Evolutionary conservation across 2,797 vertebrate species (phyloP).

Genomic region (Sparidentex hasta): DNA sequence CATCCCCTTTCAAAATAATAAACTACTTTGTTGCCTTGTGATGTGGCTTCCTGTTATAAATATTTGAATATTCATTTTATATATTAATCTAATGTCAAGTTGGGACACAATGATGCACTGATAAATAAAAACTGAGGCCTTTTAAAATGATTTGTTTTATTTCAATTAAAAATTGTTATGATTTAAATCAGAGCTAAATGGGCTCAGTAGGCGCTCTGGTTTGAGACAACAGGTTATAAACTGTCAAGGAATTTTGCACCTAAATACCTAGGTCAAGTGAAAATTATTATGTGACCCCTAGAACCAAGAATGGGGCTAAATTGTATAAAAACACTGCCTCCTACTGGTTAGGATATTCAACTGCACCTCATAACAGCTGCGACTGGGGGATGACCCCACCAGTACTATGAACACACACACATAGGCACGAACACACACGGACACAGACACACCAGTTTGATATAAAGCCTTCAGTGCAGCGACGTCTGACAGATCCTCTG

Average conservation of each 20-base stretch:
- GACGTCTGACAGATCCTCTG: slow-evolving; percentile 97
- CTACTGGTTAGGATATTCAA: slow-evolving; percentile 43
- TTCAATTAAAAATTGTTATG: no score
- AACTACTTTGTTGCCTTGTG: neutral
- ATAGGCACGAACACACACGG: neutral
- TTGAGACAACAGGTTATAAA: neutral
- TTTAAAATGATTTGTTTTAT: neutral
- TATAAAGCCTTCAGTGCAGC: slow-evolving; percentile 97
- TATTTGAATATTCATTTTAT: no score
- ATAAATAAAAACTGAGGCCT: neutral
- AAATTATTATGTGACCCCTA: neutral
- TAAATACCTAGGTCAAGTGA: neutral
- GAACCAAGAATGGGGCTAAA: neutral
- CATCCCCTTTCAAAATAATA: neutral
- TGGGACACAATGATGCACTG: neutral
- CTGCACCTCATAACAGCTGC: neutral
- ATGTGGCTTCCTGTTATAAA: neutral
- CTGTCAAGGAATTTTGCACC: neutral
- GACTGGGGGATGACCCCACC: neutral
- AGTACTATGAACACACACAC: no score
- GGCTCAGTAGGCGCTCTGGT: neutral
- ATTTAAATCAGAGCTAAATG: neutral
- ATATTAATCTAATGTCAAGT: neutral
- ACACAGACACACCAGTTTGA: slow-evolving; percentile 90
- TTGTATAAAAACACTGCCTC: slow-evolving; percentile 48